Percentiles rank a stretch among this genome's conserved stretches.
Evolutionary conservation across 2,888 invertebrate genomes (phyloP).

Genomic region (Plemyria rubiginata): DNA sequence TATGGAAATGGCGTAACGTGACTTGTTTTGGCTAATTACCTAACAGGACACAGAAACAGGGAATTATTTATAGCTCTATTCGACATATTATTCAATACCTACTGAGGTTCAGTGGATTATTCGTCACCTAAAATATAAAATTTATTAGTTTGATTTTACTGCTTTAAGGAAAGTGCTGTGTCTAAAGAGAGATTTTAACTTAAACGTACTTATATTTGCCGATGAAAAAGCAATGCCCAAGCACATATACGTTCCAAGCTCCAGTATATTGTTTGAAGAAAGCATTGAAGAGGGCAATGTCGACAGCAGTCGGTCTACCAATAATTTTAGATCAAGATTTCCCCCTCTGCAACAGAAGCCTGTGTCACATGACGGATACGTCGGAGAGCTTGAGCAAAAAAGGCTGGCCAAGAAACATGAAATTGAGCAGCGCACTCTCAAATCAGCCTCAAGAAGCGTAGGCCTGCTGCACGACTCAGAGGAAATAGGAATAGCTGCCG

Average conservation of each 20-base stretch:
- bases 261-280: constrained; percentile 15
- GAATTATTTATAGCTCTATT: too few relatives aligned
- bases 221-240: constrained; percentile 1
- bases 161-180: neutral
- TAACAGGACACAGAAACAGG: too few relatives aligned
- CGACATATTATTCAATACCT: too few relatives aligned
- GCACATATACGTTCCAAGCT: constrained; percentile 28
- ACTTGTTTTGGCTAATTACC: too few relatives aligned
- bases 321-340: constrained; percentile 16
- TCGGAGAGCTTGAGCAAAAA: neutral
- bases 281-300: constrained; percentile 2
- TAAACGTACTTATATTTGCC: too few relatives aligned
- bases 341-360: constrained; percentile 84
- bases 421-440: neutral
- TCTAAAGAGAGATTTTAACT: neutral
- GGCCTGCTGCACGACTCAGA: neutral
- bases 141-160: too few relatives aligned
- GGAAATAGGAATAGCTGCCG: neutral
- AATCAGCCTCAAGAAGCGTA: constrained; percentile 1
- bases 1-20: too few relatives aligned
- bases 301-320: neutral
- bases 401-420: neutral
- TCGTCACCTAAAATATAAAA: too few relatives aligned
- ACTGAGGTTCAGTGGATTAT: too few relatives aligned
- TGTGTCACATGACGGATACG: neutral